Evolutionary conservation across 2,888 invertebrate genomes (phyloP), one percentile per base, ranked within the genome.

Genomic region (Hydropsyche betteni): DNA sequence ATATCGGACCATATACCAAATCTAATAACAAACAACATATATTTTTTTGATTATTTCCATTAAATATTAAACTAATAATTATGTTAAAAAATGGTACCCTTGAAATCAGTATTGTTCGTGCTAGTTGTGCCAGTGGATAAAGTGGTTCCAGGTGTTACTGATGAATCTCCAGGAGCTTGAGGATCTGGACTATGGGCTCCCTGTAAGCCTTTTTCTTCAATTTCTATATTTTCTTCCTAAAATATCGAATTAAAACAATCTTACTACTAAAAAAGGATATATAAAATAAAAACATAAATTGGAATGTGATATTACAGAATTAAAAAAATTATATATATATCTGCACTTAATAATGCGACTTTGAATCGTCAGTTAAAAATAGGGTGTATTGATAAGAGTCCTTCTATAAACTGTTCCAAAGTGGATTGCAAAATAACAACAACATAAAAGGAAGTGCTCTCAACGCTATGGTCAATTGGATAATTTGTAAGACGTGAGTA

Each of bases 151-250:
- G 76, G 58, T 8, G 38, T 64, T 12, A 52, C 69, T 12, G 74
- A 51, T 1, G 83, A 86, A 3, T 84, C 82, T 12, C 82, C 83
- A 70, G 85, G 86, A 3, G 84, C 83, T n/a, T 76, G 64, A n/a
- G 84, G 79, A 5, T 83, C 81, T 55, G 78, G 71, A 76, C 78
- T 72, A 71, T 79, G 82, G 68, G 83, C 82, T 52, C 78, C 74
- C 69, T 78, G 71, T 44, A 85, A 81, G 24, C 85, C 84, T 77
- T 86, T 86, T 76, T 84, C 84, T 2, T 86, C 86, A 81, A 87
- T 85, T 75, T 87, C 83, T 77, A 88, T 88, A 80, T 87, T 88
- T 80, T 87, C 87, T 80, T 88, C 87, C 87, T 88, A 82, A 0
- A 81, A 64, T 8, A 61, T 1, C n/a, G 14, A 55, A 1, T 3